Conservation (phyloP, 2,113 vertebrate genomes). For the Epinephelus cyanopodus region DNA sequence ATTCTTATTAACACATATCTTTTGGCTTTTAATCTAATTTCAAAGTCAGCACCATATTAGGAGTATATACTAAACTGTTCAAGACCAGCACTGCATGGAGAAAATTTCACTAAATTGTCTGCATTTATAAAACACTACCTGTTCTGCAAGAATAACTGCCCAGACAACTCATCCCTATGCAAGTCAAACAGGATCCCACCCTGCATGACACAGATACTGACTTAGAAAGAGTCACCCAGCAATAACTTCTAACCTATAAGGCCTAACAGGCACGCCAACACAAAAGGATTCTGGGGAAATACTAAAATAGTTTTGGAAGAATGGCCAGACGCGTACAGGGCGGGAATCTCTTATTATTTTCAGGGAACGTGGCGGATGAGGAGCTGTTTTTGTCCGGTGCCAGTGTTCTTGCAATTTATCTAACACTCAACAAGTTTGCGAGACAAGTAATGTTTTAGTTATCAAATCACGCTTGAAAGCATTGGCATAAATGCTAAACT, state of each 20-base stretch:
- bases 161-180: constrained; percentile 36
- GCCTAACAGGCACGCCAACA: not conserved
- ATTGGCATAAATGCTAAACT: too few species aligned
- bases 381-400: too few species aligned
- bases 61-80: not conserved
- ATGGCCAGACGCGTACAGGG: too few species aligned
- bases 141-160: constrained; percentile 51
- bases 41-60: not conserved
- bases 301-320: not conserved
- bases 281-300: not conserved
- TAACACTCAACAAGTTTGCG: too few species aligned
- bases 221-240: not conserved
- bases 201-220: not conserved
- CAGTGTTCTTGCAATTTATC: too few species aligned
- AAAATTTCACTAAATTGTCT: constrained; percentile 8
- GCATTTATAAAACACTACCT: constrained; percentile 25
- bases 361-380: too few species aligned
- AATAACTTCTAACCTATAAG: not conserved
- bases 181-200: constrained; percentile 18
- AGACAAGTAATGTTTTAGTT: too few species aligned
- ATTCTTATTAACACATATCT: not conserved
- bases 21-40: not conserved
- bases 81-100: not conserved
- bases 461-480: too few species aligned
- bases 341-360: too few species aligned